phyloP scores from a whole-genome alignment of 2,113 vertebrate species.

The Oceanodroma tethys region DNA sequence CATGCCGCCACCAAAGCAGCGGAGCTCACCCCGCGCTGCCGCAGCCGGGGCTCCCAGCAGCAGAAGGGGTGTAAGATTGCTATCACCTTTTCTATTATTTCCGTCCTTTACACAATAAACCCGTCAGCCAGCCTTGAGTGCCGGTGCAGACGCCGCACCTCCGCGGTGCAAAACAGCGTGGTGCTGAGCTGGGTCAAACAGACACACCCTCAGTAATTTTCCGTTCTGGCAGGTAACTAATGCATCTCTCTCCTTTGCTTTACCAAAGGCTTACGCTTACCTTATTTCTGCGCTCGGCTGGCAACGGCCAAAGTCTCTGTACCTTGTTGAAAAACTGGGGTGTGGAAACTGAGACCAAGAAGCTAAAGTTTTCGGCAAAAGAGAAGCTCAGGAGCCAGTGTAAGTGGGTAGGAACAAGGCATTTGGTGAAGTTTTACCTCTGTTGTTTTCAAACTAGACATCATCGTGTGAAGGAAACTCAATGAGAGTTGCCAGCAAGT shows the following conservation, averaged over 20 bases:
- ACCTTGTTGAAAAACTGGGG: not conserved
- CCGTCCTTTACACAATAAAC: not conserved
- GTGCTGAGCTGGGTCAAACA: not conserved
- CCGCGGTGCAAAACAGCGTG: not conserved
- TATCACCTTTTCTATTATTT: not conserved
- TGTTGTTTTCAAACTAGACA: not conserved
- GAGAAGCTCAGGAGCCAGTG: not conserved
- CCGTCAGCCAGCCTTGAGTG: not conserved
- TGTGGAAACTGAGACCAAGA: not conserved
- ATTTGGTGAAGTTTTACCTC: not conserved
- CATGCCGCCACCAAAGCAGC: accelerated
- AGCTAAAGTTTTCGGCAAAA: not conserved
- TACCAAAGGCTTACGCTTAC: not conserved
- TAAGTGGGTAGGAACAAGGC: not conserved
- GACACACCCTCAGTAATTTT: not conserved
- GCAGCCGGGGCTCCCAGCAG: not conserved
- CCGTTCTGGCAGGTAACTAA: not conserved
- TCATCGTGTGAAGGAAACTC: not conserved
- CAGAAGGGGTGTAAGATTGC: not conserved
- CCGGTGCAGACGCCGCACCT: not conserved
- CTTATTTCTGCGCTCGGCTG: not conserved
- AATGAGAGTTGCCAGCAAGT: not conserved
- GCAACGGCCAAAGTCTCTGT: not conserved
- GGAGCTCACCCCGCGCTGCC: not conserved
- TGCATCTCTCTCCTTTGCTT: not conserved